Evolutionary conservation across 1,140 invertebrate species (phyloP), one percentile per base, ranked within the genome.

Genomic region (Ostrea denselamellosa): DNA sequence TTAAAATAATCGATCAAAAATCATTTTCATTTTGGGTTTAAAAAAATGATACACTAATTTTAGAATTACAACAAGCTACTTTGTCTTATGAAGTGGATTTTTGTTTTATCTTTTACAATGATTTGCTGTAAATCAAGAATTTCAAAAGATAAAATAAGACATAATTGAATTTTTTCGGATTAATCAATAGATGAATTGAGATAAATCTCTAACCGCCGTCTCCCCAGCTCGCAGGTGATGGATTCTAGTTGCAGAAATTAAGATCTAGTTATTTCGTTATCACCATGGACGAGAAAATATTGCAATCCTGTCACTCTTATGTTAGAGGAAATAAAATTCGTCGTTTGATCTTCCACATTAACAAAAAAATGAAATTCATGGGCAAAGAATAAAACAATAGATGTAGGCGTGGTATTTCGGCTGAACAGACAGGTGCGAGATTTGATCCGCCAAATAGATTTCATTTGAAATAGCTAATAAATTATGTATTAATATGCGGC

Each of bases 341-440:
- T 12, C 68, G 22, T 77, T 77, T 77, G 68, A 77, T 77, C 68
- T 77, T 34, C 2, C 8, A 77, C 68, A 77, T 34, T 77, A 77
- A 77, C 25, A 34, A 77, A 44, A n/a, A 77, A 25, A 77, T 77
- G 68, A 77, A 77, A 77, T 77, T 34, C 28, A 77, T 77, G 10
- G 68, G 22, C 9, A 34, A 77, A 77, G 28, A 28, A 77, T 28
- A 77, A 77, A 71, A 77, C 25, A 34, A 25, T 77, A 10, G 28
- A 14, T 77, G 0, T 3, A 25, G 68, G 68, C 68, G 68, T 34
- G 68, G 68, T 2, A 25, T 28, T 12, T 14, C 22, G 3, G 68
- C 68, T 28, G 28, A 77, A 2, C 68, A 25, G 25, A 77, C 68
- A 77, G 68, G 68, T 77, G 68, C 68, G 68, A 77, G 25, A 44